phyloP scores from a whole-genome alignment of 2,797 vertebrate species.

The Acridotheres tristis region DNA sequence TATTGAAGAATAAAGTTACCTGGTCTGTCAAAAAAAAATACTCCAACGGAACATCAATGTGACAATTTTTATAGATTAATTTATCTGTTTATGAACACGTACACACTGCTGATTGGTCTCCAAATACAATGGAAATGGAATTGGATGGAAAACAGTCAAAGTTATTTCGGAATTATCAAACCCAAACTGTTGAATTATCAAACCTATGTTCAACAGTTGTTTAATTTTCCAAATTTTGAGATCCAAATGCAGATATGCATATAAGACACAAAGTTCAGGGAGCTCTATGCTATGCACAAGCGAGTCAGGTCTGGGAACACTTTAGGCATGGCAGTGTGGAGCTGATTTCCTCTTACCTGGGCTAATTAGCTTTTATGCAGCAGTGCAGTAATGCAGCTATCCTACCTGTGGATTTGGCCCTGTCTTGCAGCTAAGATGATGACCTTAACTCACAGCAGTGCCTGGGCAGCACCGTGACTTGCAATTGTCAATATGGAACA shows the following conservation, averaged over 20 bases:
- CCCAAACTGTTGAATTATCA: not conserved
- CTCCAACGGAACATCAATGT: not conserved
- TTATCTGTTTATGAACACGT: not conserved
- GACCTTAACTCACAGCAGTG: not conserved
- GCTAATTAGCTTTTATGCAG: not conserved
- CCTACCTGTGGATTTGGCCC: not conserved
- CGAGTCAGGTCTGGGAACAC: not conserved
- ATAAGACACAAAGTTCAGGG: not conserved
- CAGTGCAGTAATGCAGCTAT: not conserved
- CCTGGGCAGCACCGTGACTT: rapidly evolving
- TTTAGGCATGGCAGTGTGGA: rapidly evolving
- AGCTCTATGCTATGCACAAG: not conserved
- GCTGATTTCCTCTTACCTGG: not conserved
- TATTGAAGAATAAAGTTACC: not conserved
- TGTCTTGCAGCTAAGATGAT: not conserved
- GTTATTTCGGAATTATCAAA: not conserved
- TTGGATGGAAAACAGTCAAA: not conserved
- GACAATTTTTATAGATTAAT: not conserved
- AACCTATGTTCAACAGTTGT: not conserved
- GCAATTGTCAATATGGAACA: not conserved
- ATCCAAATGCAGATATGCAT: not conserved
- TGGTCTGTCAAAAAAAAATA: not conserved
- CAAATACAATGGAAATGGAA: not conserved
- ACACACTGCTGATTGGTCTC: not conserved
- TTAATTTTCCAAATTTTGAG: not conserved